Evolutionary conservation across 2,797 vertebrate genomes (phyloP).

Genomic region (Pyrocephalus nanus): DNA sequence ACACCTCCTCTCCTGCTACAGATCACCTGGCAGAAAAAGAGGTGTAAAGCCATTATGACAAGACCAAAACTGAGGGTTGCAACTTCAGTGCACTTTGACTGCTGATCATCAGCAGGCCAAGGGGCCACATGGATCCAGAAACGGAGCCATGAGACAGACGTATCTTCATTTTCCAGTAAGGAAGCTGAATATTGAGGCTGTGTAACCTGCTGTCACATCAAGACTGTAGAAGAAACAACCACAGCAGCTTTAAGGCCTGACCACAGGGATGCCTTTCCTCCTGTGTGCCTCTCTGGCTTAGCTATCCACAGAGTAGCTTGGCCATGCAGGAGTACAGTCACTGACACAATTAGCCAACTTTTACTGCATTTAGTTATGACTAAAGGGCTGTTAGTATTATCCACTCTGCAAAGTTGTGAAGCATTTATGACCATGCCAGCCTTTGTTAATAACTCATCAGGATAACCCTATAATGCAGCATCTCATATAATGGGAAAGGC

Average conservation of each 20-base stretch:
- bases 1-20: neutral
- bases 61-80: neutral
- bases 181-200: neutral
- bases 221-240: neutral
- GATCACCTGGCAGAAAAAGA: neutral
- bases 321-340: neutral
- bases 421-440: neutral
- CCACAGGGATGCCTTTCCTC: neutral
- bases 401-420: neutral
- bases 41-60: accelerated
- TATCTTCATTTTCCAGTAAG: neutral
- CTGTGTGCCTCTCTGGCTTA: accelerated
- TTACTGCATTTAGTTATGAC: neutral
- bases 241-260: neutral
- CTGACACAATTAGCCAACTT: neutral
- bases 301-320: neutral
- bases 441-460: constrained; percentile 7
- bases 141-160: neutral
- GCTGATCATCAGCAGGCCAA: neutral
- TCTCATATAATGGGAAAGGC: neutral
- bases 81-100: accelerated
- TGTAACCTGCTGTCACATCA: neutral
- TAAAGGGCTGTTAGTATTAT: neutral
- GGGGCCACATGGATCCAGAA: neutral
- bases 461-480: neutral